Evolutionary conservation across 2,888 invertebrate genomes (phyloP).

Genomic region (Lobophora halterata): DNA sequence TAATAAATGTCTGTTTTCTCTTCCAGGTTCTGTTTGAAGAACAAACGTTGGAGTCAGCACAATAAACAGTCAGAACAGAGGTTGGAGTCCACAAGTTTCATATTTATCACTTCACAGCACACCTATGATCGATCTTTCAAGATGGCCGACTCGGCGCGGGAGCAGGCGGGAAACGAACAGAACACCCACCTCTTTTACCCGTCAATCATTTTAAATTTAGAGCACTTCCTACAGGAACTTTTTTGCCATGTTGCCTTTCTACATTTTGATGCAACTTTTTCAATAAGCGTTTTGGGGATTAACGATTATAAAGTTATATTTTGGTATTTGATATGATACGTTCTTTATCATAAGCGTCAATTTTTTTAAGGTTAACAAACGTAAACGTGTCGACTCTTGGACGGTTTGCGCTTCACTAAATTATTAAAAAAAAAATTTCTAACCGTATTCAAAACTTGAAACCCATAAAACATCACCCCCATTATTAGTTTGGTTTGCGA

Average conservation of each 20-base stretch:
- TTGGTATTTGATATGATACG: neutral
- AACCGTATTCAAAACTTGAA: conserved; percentile 74
- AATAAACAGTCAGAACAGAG: too few species aligned
- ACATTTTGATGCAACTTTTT: neutral
- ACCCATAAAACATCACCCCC: conserved; percentile 79
- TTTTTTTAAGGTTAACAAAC: conserved; percentile 26
- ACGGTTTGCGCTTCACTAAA: conserved; percentile 70
- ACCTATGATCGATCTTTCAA: conserved; percentile 78
- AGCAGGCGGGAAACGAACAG: conserved; percentile 66
- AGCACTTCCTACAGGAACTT: conserved; percentile 35
- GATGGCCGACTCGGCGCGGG: conserved; percentile 73
- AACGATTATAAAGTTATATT: neutral
- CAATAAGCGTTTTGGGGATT: neutral
- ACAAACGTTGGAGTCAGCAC: conserved; percentile 3
- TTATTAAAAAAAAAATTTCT: conserved; percentile 61
- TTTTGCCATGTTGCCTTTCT: neutral
- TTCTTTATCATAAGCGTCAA: neutral
- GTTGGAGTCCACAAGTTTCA: conserved; percentile 33
- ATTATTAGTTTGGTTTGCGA: conserved; percentile 78
- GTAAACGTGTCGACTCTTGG: conserved; percentile 63
- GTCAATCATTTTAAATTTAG: conserved; percentile 60
- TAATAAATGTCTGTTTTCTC: conserved; percentile 1
- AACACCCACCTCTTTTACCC: conserved; percentile 65
- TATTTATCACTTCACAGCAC: conserved; percentile 75
- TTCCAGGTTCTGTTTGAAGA: conserved; percentile 8